These are phyloP conservation scores for Lipophrys pholis DNA, from an alignment of 2,113 vertebrate species.

Conservation along the genomic window DNA sequence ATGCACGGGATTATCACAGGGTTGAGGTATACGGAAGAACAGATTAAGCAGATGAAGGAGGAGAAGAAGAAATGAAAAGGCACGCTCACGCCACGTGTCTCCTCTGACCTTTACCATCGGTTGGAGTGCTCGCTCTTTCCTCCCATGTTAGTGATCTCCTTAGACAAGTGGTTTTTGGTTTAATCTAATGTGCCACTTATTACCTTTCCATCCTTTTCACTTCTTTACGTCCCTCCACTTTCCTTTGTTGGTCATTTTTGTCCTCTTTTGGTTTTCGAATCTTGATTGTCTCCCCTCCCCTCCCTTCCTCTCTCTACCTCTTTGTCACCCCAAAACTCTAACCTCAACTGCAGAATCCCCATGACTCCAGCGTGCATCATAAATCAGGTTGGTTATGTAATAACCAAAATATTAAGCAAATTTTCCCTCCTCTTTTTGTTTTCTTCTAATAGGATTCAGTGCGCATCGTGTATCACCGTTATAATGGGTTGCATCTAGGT, in stretches of 20 bases:
- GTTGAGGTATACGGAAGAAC: slow-evolving; percentile 22
- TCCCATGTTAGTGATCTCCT: not conserved
- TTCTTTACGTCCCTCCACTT: not conserved
- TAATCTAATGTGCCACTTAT: not conserved
- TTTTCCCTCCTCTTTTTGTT: slow-evolving; percentile 44
- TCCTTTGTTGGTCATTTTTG: not conserved
- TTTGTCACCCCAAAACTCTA: not conserved
- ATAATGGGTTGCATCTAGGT: slow-evolving; percentile 65
- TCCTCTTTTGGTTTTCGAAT: not conserved
- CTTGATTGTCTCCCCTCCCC: not conserved
- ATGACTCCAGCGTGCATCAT: slow-evolving; percentile 49
- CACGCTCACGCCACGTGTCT: slow-evolving; percentile 20
- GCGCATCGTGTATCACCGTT: slow-evolving; percentile 27
- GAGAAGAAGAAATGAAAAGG: slow-evolving; percentile 25
- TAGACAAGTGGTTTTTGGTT: slow-evolving; percentile 28
- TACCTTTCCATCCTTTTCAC: not conserved
- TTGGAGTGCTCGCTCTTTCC: slow-evolving; percentile 14
- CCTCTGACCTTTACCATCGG: slow-evolving; percentile 57
- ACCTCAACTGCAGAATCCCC: slow-evolving; percentile 42
- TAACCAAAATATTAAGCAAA: slow-evolving; percentile 63
- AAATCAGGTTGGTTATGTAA: slow-evolving; percentile 70
- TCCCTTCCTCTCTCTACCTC: not conserved
- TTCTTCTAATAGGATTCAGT: slow-evolving; percentile 51
- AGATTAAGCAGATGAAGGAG: slow-evolving; percentile 51
- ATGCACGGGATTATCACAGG: slow-evolving; percentile 34